phyloP scores from a whole-genome alignment of 2,888 invertebrate species.

The Ormia ochracea region DNA sequence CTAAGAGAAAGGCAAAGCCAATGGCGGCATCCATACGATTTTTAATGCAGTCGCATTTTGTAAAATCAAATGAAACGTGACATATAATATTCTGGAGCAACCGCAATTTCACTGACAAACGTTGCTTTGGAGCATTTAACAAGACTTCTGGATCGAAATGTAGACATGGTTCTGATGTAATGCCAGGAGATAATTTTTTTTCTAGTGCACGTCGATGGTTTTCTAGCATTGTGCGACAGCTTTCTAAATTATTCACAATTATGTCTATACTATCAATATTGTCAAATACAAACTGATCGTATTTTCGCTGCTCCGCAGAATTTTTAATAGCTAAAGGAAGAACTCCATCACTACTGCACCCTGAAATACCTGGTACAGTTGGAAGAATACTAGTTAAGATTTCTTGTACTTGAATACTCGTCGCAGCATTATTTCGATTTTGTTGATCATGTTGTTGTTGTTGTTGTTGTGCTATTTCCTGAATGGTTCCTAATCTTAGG shows the following conservation, averaged over 20 bases:
- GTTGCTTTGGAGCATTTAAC: conserved; percentile 40
- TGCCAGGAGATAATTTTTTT: not conserved
- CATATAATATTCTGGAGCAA: conserved; percentile 66
- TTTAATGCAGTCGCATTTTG: conserved; percentile 56
- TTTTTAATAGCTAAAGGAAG: not conserved
- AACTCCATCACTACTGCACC: not conserved
- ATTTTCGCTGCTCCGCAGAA: conserved; percentile 39
- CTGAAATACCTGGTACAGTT: not conserved
- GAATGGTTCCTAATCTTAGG: not conserved
- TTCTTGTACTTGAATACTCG: conserved; percentile 7
- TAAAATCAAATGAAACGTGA: conserved; percentile 64
- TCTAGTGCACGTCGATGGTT: conserved; percentile 7
- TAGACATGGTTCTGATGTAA: not conserved
- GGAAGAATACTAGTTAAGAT: conserved; percentile 34
- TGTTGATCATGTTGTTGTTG: not conserved
- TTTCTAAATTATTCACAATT: conserved; percentile 50
- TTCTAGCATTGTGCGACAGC: conserved; percentile 45
- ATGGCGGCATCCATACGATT: conserved; percentile 65
- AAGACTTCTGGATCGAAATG: conserved; percentile 52
- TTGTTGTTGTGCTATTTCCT: not conserved
- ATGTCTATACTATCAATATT: conserved; percentile 49
- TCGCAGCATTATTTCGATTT: not conserved
- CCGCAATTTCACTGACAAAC: conserved; percentile 60
- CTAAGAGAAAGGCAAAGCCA: conserved; percentile 66
- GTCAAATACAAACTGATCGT: conserved; percentile 57